Conservation (phyloP, 2,113 vertebrate genomes). For the Anguilla japonica region DNA sequence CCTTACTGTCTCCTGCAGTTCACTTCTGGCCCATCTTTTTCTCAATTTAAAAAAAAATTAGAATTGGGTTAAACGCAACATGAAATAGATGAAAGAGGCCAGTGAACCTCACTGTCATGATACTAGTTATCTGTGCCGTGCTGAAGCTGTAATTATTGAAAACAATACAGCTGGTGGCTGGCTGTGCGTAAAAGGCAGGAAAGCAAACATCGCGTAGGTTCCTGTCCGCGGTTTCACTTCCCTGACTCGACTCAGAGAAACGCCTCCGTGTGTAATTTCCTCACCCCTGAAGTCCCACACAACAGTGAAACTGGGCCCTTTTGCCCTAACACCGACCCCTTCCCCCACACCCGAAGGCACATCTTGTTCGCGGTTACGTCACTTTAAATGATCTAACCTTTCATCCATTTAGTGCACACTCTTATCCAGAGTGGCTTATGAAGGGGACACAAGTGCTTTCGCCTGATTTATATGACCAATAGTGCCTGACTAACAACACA, state of each 20-base stretch:
- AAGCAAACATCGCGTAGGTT: neutral
- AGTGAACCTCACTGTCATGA: neutral
- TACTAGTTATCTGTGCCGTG: neutral
- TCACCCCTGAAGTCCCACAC: neutral
- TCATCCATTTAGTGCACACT: no score
- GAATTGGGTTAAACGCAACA: no score
- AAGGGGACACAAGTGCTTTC: no score
- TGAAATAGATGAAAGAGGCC: neutral
- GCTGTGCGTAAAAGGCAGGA: neutral
- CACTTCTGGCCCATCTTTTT: neutral
- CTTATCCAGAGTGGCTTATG: no score
- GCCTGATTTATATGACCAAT: no score
- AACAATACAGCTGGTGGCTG: neutral
- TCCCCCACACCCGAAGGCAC: neutral
- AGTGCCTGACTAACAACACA: no score
- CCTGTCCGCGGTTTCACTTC: neutral
- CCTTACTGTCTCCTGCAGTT: neutral
- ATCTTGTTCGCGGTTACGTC: neutral
- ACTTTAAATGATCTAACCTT: neutral
- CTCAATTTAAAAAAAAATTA: neutral
- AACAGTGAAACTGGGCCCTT: neutral
- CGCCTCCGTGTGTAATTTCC: slow-evolving; percentile 6
- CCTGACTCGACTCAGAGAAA: neutral
- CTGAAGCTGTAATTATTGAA: neutral
- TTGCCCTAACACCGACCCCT: neutral